Base-by-base conservation (phyloP, 2,888 invertebrate genomes). In the Cryptosula pallasiana region DNA sequence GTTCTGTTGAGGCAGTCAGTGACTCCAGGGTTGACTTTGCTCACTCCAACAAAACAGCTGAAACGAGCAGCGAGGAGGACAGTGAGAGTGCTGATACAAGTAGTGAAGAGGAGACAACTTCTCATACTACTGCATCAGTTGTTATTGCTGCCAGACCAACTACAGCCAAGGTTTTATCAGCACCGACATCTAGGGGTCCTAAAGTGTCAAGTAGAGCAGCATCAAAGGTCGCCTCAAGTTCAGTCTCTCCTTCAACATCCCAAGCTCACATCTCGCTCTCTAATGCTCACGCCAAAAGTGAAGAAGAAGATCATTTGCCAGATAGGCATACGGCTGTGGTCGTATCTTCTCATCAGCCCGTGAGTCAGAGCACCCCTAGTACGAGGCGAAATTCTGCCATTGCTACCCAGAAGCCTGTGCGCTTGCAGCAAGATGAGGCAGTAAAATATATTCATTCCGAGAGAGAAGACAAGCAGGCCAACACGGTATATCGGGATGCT, bases 71-170 rank as follows among this genome's bases (percentile, higher is more conserved):
- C 45, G 45, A 45, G 20, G 45, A 45, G 5, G 5, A 5, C 5
- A 45, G 45, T 45, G 45, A 45, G 45, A n/a, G n/a, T n/a, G n/a
- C n/a, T n/a, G n/a, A n/a, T n/a, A 45, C 45, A 45, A 45, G 45
- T 20, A 5, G 5, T 45, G 45, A 45, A 45, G 45, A 45, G 45
- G 45, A 45, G 45, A 13, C 45, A 13, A 45, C 45, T 45, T 45
- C 45, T 45, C 5, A 45, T 13, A 20, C 5, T 20, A 13, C 45
- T 13, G 20, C 5, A 13, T 45, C 45, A 13, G 45, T 45, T 45
- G 45, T 45, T 20, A 45, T 45, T 20, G 45, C 45, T 45, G 45
- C 9, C 20, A 5, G 20, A 45, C 9, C 45, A 13, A 5, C 9
- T 5, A 9, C 34, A 5, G 32, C 34, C 27, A 63, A 63, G 27